phyloP scores from a whole-genome alignment of 1,140 invertebrate species.

The Cheumatopsyche charites region DNA sequence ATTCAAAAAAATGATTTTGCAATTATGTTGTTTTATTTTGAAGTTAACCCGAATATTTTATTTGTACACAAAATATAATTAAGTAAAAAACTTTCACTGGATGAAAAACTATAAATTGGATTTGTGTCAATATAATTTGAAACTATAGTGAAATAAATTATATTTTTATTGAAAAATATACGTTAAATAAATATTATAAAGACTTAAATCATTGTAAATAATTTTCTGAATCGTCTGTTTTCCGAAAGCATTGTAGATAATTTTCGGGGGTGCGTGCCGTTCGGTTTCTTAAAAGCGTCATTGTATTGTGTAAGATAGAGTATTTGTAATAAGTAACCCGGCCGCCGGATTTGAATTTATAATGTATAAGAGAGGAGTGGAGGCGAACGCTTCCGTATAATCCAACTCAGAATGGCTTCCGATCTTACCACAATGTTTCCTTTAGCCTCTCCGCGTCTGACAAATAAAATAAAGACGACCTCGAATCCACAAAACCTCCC shows the following conservation, averaged over 20 bases:
- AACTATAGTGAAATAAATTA: no score
- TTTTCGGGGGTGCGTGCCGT: conserved; percentile 19
- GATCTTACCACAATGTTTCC: conserved; percentile 43
- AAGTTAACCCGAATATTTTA: no score
- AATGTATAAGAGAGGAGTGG: conserved; percentile 38
- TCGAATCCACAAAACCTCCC: conserved; percentile 4
- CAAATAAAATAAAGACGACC: conserved; percentile 37
- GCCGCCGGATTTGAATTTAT: conserved; percentile 46
- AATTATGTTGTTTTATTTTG: no score
- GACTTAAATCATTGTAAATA: not conserved
- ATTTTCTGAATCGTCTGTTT: conserved; percentile 5
- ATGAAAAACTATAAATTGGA: no score
- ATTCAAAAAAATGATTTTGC: not conserved
- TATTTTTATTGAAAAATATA: no score
- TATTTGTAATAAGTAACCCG: conserved; percentile 44
- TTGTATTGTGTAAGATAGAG: conserved; percentile 46
- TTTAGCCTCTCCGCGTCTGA: conserved; percentile 31
- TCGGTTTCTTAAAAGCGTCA: conserved; percentile 40
- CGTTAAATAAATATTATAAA: not conserved
- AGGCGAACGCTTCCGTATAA: conserved; percentile 45
- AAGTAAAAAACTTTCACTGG: no score
- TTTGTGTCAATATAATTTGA: no score
- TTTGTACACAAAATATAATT: no score
- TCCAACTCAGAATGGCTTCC: conserved; percentile 44
- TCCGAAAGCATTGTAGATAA: conserved; percentile 6